Evolutionary conservation across 1,140 invertebrate species (phyloP), one percentile per base, ranked within the genome.

Genomic region (Drosophila triauraria): DNA sequence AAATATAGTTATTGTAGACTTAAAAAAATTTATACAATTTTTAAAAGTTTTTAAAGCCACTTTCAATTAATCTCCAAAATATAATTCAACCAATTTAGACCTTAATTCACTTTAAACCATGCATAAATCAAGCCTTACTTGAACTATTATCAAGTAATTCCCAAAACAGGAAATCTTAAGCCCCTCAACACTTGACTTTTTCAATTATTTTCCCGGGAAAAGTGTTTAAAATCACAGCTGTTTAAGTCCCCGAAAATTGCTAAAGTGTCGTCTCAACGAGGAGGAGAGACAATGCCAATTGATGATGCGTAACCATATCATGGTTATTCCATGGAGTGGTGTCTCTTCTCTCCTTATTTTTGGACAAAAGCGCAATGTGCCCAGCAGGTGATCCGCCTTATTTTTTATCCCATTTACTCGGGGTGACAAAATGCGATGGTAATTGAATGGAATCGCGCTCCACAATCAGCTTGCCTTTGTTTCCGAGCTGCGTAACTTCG

Each of bases 371-470:
- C 54, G 74, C 77, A 80, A 64, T 58, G 54, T 54, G 46, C 51
- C 47, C 82, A 85, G 82, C 82, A 86, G 82, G 82, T 86, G 82
- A 54, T 76, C 38, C 47, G 30, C n/a, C 46, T 23, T 2, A 3
- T 20, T 13, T 15, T 54, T 54, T 23, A 23, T 54, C 2, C 51
- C 20, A 56, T 56, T 27, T 78, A 13, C 43, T 75, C 58, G 69
- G 75, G 75, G 82, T 85, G 82, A 85, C 78, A 82, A 86, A 86
- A 86, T 82, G 70, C 79, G 58, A 79, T 69, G 63, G 79, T 86
- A 86, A 86, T 86, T 86, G 82, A 82, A 62, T 86, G 79, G 75
- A 72, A 86, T 79, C 59, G 80, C 57, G 62, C 65, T 40, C 42
- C 44, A 59, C 77, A 86, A 86, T 86, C 82, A 86, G 54, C 50